Percentiles rank a stretch among this genome's conserved stretches.
Evolutionary conservation across 2,888 invertebrate genomes (phyloP).

Genomic region (Polymixis lichenea): DNA sequence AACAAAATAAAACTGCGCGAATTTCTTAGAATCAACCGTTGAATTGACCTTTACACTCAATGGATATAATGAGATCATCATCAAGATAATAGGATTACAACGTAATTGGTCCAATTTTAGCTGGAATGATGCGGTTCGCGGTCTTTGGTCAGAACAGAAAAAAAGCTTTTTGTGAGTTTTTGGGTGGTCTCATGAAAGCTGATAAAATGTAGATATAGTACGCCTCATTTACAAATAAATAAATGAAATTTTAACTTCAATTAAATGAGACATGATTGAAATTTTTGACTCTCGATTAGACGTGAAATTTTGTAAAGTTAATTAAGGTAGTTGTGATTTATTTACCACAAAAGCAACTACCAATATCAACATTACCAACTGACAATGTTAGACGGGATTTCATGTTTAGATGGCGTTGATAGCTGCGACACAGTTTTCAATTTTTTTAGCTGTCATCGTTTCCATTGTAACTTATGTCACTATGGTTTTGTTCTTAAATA

Average conservation of each 20-base stretch:
- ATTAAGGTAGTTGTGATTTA: too few species aligned
- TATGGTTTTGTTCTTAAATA: too few species aligned
- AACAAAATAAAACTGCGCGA: slow-evolving; percentile 6
- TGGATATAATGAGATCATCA: slow-evolving; percentile 61
- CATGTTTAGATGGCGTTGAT: too few species aligned
- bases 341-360: neutral
- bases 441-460: too few species aligned
- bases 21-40: slow-evolving; percentile 49
- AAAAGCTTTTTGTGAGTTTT: slow-evolving; percentile 11
- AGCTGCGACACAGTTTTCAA: too few species aligned
- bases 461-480: too few species aligned
- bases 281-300: neutral
- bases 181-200: slow-evolving; percentile 2
- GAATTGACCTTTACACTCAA: slow-evolving; percentile 58
- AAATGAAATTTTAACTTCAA: neutral
- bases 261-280: neutral
- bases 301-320: too few species aligned
- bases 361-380: too few species aligned
- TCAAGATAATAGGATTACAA: slow-evolving; percentile 50
- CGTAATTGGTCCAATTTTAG: slow-evolving; percentile 54
- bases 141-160: slow-evolving; percentile 1
- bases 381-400: too few species aligned
- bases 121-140: slow-evolving; percentile 22
- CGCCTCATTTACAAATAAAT: neutral
- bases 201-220: neutral